Evolutionary conservation across 1,140 invertebrate genomes (phyloP).

Genomic region (Bombus cullumanus): DNA sequence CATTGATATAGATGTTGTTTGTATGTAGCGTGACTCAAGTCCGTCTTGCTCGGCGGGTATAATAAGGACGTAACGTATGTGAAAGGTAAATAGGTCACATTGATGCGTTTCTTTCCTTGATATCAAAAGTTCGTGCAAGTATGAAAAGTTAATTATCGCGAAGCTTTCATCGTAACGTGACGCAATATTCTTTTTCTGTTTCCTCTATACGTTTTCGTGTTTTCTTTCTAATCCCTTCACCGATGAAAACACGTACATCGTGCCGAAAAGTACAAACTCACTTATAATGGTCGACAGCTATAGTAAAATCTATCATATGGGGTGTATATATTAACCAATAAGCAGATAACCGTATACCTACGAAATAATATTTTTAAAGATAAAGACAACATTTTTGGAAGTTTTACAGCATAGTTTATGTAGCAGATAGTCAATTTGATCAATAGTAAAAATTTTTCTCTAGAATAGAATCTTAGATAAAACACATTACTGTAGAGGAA

Average conservation of each 20-base stretch:
- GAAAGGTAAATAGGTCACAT: slow-evolving; percentile 39
- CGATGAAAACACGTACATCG: not conserved
- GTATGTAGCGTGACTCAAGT: slow-evolving; percentile 53
- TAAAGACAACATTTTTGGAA: too few relatives aligned
- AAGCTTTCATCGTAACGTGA: slow-evolving; percentile 23
- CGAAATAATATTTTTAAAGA: too few relatives aligned
- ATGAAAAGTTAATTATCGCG: slow-evolving; percentile 36
- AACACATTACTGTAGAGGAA: not conserved
- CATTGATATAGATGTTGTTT: not conserved
- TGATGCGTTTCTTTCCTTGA: slow-evolving; percentile 27
- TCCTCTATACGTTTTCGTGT: not conserved
- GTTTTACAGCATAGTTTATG: too few relatives aligned
- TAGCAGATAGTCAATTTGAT: too few relatives aligned
- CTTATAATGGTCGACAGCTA: not conserved
- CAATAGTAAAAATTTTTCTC: not conserved
- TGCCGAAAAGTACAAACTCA: not conserved
- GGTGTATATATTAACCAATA: too few relatives aligned
- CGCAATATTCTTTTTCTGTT: not conserved
- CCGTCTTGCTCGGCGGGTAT: slow-evolving; percentile 54
- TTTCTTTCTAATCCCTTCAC: not conserved
- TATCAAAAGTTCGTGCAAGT: slow-evolving; percentile 52
- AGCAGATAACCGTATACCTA: too few relatives aligned
- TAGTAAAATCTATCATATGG: not conserved
- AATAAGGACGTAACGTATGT: slow-evolving; percentile 7
- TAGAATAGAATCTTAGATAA: slow-evolving; percentile 4